Conservation (phyloP, 1,140 invertebrate genomes). For the Drosophila repletoides region DNA sequence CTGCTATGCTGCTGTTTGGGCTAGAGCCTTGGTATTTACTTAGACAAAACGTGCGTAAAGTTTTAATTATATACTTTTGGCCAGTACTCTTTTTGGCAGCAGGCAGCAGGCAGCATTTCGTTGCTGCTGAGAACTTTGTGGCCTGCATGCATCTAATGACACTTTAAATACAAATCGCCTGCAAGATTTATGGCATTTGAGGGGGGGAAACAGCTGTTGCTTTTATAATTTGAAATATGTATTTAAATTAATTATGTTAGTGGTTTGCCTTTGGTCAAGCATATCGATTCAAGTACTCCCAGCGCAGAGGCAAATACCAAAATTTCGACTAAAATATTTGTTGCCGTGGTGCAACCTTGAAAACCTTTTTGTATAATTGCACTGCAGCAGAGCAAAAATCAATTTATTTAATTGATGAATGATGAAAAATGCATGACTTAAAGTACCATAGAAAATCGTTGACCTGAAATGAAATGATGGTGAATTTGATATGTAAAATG, state of each 20-base stretch:
- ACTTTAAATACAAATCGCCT: constrained; percentile 47
- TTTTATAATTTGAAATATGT: constrained; percentile 3
- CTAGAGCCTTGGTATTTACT: constrained; percentile 62
- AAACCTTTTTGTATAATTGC: constrained; percentile 67
- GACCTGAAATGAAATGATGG: not conserved
- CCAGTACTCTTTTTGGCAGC: constrained; percentile 45
- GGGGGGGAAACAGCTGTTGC: constrained; percentile 6
- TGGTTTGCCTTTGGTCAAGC: constrained; percentile 30
- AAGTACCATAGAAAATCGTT: not conserved
- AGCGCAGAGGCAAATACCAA: not conserved
- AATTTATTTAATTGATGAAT: constrained; percentile 61
- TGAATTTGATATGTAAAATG: constrained; percentile 2
- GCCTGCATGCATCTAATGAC: constrained; percentile 44
- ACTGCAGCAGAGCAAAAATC: constrained; percentile 41
- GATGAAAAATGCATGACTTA: not conserved
- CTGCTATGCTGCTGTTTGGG: constrained; percentile 31
- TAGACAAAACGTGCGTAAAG: constrained; percentile 77
- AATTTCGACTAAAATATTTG: constrained; percentile 24
- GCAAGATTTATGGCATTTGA: not conserved
- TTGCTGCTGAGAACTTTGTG: constrained; percentile 1
- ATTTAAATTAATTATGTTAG: constrained; percentile 57
- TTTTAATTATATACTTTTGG: constrained; percentile 76
- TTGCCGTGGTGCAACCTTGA: not conserved
- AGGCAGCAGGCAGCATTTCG: not conserved
- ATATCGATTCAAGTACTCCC: not conserved